phyloP scores from a whole-genome alignment of 2,888 invertebrate species.

The Xanthostigma xanthostigma region DNA sequence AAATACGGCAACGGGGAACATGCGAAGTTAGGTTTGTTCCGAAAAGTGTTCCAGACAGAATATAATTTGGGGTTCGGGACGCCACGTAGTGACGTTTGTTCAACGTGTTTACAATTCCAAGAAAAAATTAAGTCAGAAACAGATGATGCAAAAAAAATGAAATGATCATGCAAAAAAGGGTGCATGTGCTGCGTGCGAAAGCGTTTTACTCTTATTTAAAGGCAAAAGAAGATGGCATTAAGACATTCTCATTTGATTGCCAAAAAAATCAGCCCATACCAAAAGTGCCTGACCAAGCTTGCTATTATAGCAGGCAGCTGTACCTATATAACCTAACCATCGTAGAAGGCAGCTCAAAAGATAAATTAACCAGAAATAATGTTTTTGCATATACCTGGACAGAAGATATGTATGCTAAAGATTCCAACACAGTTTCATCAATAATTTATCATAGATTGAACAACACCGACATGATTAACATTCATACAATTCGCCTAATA shows the following conservation, averaged over 20 bases:
- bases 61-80: constrained; percentile 16
- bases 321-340: constrained; percentile 22
- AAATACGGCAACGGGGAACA: too few species aligned
- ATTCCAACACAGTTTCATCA: not conserved
- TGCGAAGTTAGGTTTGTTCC: constrained; percentile 4
- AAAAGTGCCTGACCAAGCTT: constrained; percentile 20
- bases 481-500: not conserved
- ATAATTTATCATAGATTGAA: not conserved
- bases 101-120: constrained; percentile 12
- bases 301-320: constrained; percentile 21
- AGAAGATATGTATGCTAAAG: constrained; percentile 12
- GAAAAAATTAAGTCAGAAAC: constrained; percentile 16
- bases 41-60: constrained; percentile 14
- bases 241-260: constrained; percentile 14
- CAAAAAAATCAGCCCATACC: constrained; percentile 15
- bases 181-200: constrained; percentile 14
- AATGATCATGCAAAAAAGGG: constrained; percentile 13
- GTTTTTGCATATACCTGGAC: constrained; percentile 17
- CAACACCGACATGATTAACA: not conserved
- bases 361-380: constrained; percentile 13
- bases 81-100: constrained; percentile 15
- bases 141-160: constrained; percentile 12
- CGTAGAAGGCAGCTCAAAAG: constrained; percentile 18
- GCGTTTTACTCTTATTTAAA: constrained; percentile 15
- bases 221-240: constrained; percentile 11